phyloP scores from a whole-genome alignment of 2,797 vertebrate species.

The Chromis chromis region DNA sequence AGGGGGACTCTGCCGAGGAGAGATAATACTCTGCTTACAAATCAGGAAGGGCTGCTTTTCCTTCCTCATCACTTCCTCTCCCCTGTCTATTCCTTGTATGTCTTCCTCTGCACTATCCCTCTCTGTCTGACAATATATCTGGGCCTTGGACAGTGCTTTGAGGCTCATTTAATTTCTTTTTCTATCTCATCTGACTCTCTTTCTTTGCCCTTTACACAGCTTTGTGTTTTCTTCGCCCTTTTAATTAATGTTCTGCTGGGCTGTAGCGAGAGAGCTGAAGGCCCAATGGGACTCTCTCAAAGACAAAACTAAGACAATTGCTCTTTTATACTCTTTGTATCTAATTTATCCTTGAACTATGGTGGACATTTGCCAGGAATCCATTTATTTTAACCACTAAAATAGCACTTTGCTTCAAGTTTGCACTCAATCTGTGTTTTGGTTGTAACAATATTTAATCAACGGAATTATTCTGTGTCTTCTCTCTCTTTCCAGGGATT shows the following conservation, averaged over 20 bases:
- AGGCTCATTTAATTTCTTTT: conserved; percentile 29
- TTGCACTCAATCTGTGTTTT: conserved; percentile 8
- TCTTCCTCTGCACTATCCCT: conserved; percentile 24
- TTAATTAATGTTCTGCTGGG: conserved; percentile 53
- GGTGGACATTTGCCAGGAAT: conserved; percentile 23
- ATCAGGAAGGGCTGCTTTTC: conserved; percentile 60
- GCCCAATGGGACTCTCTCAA: conserved; percentile 39
- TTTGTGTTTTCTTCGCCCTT: conserved; percentile 50
- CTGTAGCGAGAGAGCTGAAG: conserved; percentile 39
- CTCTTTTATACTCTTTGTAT: conserved; percentile 29
- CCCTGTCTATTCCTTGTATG: conserved; percentile 31
- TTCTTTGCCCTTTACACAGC: conserved; percentile 42
- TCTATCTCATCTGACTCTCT: conserved; percentile 29
- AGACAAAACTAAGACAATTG: conserved; percentile 55
- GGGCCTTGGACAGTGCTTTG: conserved; percentile 21
- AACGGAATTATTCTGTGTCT: conserved; percentile 28
- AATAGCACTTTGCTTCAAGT: conserved; percentile 36
- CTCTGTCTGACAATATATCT: conserved; percentile 25
- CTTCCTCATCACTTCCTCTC: conserved; percentile 62
- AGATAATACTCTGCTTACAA: conserved; percentile 65
- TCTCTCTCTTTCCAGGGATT: conserved; percentile 88
- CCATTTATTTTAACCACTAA: conserved; percentile 34
- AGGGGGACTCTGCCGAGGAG: conserved; percentile 39
- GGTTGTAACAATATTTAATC: conserved; percentile 40
- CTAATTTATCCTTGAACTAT: conserved; percentile 22